Conservation (phyloP, 1,140 invertebrate genomes). For the Carcinoscorpius rotundicauda region DNA sequence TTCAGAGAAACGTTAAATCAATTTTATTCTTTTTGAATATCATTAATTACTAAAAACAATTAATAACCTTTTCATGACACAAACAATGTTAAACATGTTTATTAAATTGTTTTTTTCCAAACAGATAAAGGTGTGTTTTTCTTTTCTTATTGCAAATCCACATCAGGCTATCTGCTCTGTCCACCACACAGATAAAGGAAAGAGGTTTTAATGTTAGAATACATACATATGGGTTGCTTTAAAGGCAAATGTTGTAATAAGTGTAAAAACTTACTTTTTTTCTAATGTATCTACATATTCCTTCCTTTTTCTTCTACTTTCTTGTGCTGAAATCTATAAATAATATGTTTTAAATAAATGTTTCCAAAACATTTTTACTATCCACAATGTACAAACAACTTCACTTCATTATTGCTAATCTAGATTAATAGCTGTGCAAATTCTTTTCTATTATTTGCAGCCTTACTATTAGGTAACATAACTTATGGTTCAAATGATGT, state of each 20-base stretch:
- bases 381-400: background rate
- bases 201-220: background rate
- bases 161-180: no score
- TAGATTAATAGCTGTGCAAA: slow-evolving; percentile 4
- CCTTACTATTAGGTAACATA: background rate
- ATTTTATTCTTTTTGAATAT: no score
- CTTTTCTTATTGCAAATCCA: no score
- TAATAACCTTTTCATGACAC: no score
- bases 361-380: background rate
- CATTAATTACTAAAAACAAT: no score
- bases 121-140: no score
- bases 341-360: slow-evolving; percentile 5
- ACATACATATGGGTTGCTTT: background rate
- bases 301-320: slow-evolving; percentile 93
- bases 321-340: slow-evolving; percentile 85
- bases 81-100: no score
- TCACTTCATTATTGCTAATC: background rate
- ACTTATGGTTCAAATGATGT: background rate
- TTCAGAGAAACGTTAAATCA: no score
- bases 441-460: background rate
- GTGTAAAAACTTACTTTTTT: slow-evolving; percentile 39
- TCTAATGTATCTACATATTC: slow-evolving; percentile 94
- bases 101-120: no score
- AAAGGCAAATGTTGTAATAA: background rate
- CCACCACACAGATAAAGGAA: no score